These are phyloP conservation scores for Orchestes rusci DNA, from an alignment of 2,888 invertebrate species.

Conservation along the genomic window DNA sequence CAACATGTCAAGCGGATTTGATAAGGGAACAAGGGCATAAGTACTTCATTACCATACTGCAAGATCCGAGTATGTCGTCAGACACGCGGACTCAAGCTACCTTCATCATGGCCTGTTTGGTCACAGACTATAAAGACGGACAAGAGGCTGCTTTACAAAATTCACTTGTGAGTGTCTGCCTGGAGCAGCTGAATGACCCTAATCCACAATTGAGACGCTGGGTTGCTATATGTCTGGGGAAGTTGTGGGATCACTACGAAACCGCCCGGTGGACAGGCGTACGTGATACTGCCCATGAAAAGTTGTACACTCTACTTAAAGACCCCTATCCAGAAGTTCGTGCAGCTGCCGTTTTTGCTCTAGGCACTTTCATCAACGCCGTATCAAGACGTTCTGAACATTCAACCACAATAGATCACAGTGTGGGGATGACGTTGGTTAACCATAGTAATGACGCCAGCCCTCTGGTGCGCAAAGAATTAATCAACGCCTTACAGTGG, in stretches of 20 bases:
- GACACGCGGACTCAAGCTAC: slow-evolving; percentile 90
- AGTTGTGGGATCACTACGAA: slow-evolving; percentile 84
- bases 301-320: slow-evolving; percentile 70
- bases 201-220: slow-evolving; percentile 69
- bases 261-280: slow-evolving; percentile 92
- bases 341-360: slow-evolving; percentile 88
- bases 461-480: slow-evolving; percentile 75
- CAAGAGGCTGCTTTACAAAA: slow-evolving; percentile 89
- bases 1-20: slow-evolving; percentile 88
- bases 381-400: slow-evolving; percentile 81
- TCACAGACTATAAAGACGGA: slow-evolving; percentile 79
- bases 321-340: slow-evolving; percentile 87
- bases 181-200: slow-evolving; percentile 74
- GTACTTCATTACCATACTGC: slow-evolving; percentile 87
- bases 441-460: slow-evolving; percentile 73
- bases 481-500: slow-evolving; percentile 82
- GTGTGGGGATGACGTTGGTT: slow-evolving; percentile 81
- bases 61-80: slow-evolving; percentile 76
- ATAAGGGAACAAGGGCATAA: slow-evolving; percentile 91
- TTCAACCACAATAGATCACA: slow-evolving; percentile 89
- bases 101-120: slow-evolving; percentile 90
- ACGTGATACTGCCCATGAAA: slow-evolving; percentile 93
- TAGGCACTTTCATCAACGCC: slow-evolving; percentile 89
- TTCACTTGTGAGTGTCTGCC: slow-evolving; percentile 82
- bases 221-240: slow-evolving; percentile 87